Conservation (phyloP, 1,140 invertebrate genomes). For the Latrodectus geometricus region DNA sequence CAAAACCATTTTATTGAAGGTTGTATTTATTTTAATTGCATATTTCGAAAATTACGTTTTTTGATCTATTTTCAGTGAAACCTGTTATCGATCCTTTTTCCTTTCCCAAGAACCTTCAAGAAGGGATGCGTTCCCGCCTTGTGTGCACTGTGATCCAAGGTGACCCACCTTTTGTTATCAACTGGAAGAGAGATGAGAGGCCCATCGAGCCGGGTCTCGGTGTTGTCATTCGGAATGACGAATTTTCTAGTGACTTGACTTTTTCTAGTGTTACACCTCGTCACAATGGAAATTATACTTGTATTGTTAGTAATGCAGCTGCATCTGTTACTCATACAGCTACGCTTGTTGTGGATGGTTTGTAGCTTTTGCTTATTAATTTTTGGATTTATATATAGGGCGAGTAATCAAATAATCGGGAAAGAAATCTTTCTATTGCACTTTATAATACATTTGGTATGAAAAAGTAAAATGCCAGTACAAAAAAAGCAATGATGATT, state of each 20-base stretch:
- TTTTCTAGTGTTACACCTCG: slow-evolving; percentile 63
- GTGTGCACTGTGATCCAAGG: slow-evolving; percentile 68
- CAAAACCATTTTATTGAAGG: no score
- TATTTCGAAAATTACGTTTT: no score
- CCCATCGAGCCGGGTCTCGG: slow-evolving; percentile 66
- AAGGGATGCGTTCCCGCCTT: slow-evolving; percentile 77
- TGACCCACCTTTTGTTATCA: slow-evolving; percentile 64
- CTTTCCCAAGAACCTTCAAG: slow-evolving; percentile 73
- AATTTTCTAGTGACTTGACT: slow-evolving; percentile 68
- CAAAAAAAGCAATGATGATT: no score
- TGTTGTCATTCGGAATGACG: slow-evolving; percentile 63
- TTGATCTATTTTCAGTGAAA: slow-evolving; percentile 66
- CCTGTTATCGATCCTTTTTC: slow-evolving; percentile 64
- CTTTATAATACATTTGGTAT: no score
- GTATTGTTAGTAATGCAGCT: slow-evolving; percentile 64
- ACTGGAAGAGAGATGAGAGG: slow-evolving; percentile 65
- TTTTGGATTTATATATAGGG: no score
- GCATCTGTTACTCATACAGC: slow-evolving; percentile 63
- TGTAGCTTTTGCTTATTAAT: background rate
- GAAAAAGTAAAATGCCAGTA: no score
- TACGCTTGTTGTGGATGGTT: slow-evolving; percentile 64
- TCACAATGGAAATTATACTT: slow-evolving; percentile 66
- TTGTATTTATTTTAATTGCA: no score
- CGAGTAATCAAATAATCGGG: no score
- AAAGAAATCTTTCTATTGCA: no score